Conservation (phyloP, 2,888 invertebrate species). For the Himalopsyche kuldschensis region DNA sequence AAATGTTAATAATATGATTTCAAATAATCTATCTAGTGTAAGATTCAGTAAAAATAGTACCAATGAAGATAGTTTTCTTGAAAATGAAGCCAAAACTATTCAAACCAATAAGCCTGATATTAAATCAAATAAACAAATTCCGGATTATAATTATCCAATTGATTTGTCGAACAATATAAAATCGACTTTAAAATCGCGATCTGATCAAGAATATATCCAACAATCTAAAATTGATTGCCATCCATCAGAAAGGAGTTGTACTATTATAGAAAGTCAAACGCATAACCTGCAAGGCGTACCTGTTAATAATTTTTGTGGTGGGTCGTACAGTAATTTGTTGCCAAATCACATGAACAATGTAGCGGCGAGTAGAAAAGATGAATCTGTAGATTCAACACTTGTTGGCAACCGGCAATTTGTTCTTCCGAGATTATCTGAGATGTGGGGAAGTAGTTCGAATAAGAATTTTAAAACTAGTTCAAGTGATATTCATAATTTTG, state of each 20-base stretch:
- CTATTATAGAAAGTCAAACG: not conserved
- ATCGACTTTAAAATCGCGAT: not conserved
- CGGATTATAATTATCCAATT: not conserved
- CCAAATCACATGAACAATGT: not conserved
- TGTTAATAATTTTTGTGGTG: not conserved
- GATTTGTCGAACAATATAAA: not conserved
- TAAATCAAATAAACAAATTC: not conserved
- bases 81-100: not conserved
- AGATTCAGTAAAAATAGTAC: not conserved
- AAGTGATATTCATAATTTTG: conserved; percentile 56
- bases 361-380: not conserved
- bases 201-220: not conserved
- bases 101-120: not conserved
- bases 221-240: not conserved
- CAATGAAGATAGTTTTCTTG: not conserved
- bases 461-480: conserved; percentile 47
- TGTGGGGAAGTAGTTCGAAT: conserved; percentile 59
- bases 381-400: not conserved
- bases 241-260: not conserved
- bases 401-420: not conserved
- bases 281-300: not conserved
- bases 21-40: not conserved
- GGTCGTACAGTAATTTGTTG: not conserved
- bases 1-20: not conserved
- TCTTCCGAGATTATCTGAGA: conserved; percentile 62